Evolutionary conservation across 2,113 vertebrate species (phyloP), one percentile per base, ranked within the genome.

Genomic region (Psettodes erumei): DNA sequence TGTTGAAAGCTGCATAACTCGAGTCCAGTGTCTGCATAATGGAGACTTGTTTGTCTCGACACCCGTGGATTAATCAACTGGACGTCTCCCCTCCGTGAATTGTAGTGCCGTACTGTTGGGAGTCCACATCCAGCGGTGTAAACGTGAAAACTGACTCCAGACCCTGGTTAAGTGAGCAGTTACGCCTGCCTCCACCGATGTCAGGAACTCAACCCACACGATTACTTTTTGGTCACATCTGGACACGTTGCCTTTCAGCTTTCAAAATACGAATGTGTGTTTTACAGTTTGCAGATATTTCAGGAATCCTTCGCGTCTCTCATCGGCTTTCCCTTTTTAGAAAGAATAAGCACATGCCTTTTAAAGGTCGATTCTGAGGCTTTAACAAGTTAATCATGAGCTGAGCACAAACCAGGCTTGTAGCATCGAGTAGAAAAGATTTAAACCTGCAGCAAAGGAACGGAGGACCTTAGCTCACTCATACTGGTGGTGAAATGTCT

Each of bases 1-100:
- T 90, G 92, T 83, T 94, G 92, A 93, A 93, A 94, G 92, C 89
- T 89, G 81, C 85, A 81, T 64, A 86, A 82, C 75, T 75, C 60
- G 18, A 81, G 75, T 84, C 81, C 88, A 78, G 73, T 88, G 80
- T 92, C 83, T 56, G 28, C 45, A 93, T 86, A 94, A 92, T 88
- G 88, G 74, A 67, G 72, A 86, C 86, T 71, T 92, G 91, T 94
- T 92, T 89, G 84, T 87, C 81, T 71, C 69, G 53, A 83, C 86
- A 85, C 88, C 80, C 53, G 64, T 43, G 85, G 87, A 89, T 91
- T 90, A 83, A 90, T 92, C 82, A 90, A 71, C 18, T 79, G 73
- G 84, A 75, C 33, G 69, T 79, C 63, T 88, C 70, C 74, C 79
- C 71, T 74, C 59, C 60, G 63, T 77, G 51, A 81, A 88, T 82